phyloP scores from a whole-genome alignment of 2,797 vertebrate species.

The Schizothorax lantsangensis region DNA sequence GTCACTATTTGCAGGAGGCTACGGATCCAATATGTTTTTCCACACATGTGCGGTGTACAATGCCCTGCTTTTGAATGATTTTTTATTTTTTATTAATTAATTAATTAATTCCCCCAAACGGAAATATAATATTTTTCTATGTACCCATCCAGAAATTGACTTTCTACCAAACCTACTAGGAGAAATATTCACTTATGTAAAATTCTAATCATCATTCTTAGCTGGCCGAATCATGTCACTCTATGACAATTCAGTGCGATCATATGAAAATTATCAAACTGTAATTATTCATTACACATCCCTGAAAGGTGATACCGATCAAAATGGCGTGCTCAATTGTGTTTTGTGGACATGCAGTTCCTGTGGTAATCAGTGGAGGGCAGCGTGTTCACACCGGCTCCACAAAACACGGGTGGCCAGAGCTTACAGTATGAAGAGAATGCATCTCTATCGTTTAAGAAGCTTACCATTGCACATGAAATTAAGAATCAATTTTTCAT shows the following conservation, averaged over 20 bases:
- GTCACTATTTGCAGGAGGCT: too few species aligned
- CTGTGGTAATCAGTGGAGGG: slow-evolving; percentile 75
- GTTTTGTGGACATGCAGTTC: slow-evolving; percentile 67
- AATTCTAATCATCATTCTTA: background rate
- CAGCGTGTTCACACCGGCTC: slow-evolving; percentile 70
- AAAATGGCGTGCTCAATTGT: background rate
- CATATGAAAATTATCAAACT: background rate
- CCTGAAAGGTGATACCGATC: background rate
- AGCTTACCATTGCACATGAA: slow-evolving; percentile 48
- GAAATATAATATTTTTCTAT: background rate
- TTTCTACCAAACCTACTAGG: background rate
- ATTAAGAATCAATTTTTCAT: slow-evolving; percentile 60
- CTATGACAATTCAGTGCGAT: background rate
- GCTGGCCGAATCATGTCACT: background rate
- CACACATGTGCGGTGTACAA: too few species aligned
- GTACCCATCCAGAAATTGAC: too few species aligned
- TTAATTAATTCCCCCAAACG: background rate
- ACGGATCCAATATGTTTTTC: too few species aligned
- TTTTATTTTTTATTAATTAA: background rate
- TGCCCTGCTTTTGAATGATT: background rate
- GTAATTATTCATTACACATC: background rate
- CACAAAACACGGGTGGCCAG: slow-evolving; percentile 23
- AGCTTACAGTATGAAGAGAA: slow-evolving; percentile 12
- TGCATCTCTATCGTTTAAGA: slow-evolving; percentile 48
- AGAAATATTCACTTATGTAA: background rate